These are phyloP conservation scores for Papilio protenor DNA, from an alignment of 2,888 invertebrate genomes.

Conservation along the genomic window DNA sequence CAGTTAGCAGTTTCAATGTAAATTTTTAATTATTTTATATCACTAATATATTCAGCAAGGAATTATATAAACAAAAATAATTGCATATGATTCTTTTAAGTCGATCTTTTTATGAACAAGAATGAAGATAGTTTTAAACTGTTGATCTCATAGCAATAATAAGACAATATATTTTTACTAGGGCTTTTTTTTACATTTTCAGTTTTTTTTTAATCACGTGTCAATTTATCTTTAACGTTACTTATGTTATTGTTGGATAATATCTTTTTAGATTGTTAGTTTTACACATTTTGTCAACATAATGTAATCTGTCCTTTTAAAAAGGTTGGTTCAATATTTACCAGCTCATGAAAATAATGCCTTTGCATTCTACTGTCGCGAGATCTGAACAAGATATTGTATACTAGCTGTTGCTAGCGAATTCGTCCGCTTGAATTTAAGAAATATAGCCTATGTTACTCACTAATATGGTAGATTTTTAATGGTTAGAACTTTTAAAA, in stretches of 20 bases:
- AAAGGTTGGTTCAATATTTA: too few relatives aligned
- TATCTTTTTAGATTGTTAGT: background rate
- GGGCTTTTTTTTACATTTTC: background rate
- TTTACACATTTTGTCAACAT: background rate
- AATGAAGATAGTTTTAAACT: background rate
- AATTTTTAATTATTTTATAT: background rate
- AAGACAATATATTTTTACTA: too few relatives aligned
- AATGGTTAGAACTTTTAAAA: too few relatives aligned
- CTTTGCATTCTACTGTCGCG: too few relatives aligned
- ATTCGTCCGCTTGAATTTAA: too few relatives aligned
- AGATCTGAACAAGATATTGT: too few relatives aligned
- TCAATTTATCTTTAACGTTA: background rate
- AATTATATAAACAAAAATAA: background rate
- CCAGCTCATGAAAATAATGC: too few relatives aligned
- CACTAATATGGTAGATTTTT: too few relatives aligned
- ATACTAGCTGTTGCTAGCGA: too few relatives aligned
- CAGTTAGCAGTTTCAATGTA: background rate
- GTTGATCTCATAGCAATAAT: too few relatives aligned
- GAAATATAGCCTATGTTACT: too few relatives aligned
- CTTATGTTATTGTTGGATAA: conserved; percentile 5
- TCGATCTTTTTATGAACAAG: background rate
- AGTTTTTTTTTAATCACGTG: too few relatives aligned
- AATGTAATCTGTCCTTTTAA: background rate
- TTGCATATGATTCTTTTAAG: background rate
- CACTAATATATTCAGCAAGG: background rate